Evolutionary conservation across 1,140 invertebrate species (phyloP).

Genomic region (silkworm (Bombyx mori)): ASM3026992v2 NC_085116.1:8291501-8292000

Average conservation of each 20-base stretch:
- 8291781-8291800: slow-evolving; percentile 63
- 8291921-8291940: too few species aligned
- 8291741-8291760: slow-evolving; percentile 69
- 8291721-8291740: slow-evolving; percentile 65
- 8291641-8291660: slow-evolving; percentile 12
- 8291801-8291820: slow-evolving; percentile 69
- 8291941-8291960: too few species aligned
- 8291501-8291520: slow-evolving; percentile 5
- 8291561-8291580: too few species aligned
- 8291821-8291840: slow-evolving; percentile 67
- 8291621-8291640: background rate
- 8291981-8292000: background rate
- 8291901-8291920: too few species aligned
- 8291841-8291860: slow-evolving; percentile 23
- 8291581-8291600: too few species aligned
- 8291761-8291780: slow-evolving; percentile 70
- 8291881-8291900: too few species aligned
- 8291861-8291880: background rate
- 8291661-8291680: slow-evolving; percentile 43
- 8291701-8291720: slow-evolving; percentile 70
- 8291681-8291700: slow-evolving; percentile 67
- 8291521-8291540: too few species aligned
- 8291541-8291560: too few species aligned
- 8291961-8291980: background rate
- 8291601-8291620: too few species aligned